These are phyloP conservation scores for Beaufortia kweichowensis DNA, from an alignment of 2,113 vertebrate genomes.

Conservation along the genomic window DNA sequence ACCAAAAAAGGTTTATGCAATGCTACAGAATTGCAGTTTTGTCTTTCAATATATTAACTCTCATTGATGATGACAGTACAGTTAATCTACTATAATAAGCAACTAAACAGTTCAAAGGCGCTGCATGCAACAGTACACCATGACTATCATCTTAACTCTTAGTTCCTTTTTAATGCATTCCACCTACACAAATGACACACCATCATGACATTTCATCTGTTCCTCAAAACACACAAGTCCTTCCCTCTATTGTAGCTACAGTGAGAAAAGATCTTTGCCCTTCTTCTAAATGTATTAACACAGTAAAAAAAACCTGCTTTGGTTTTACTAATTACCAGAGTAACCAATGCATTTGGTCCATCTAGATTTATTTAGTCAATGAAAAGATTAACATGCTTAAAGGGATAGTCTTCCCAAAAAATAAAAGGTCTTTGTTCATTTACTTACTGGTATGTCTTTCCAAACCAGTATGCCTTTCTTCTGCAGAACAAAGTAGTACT, in stretches of 20 bases:
- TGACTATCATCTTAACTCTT: neutral
- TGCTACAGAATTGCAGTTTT: neutral
- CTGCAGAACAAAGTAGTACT: too few relatives aligned
- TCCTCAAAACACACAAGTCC: conserved; percentile 24
- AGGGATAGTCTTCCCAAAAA: too few relatives aligned
- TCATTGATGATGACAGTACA: neutral
- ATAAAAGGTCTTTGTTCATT: too few relatives aligned
- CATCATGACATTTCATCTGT: conserved; percentile 27
- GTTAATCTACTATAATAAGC: neutral
- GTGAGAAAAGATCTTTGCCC: neutral
- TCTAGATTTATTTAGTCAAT: neutral
- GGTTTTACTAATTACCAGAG: too few relatives aligned
- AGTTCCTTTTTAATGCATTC: neutral
- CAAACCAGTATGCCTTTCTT: too few relatives aligned
- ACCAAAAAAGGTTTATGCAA: too few relatives aligned
- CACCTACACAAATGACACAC: conserved; percentile 14
- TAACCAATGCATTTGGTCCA: neutral
- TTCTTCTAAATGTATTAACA: neutral
- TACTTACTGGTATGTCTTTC: too few relatives aligned
- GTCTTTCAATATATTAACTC: neutral
- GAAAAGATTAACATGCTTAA: neutral
- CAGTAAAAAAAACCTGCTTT: neutral
- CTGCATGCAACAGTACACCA: conserved; percentile 3
- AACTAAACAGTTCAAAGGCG: neutral
- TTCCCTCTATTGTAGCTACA: neutral